phyloP scores from a whole-genome alignment of 2,797 vertebrate species.

The Hyperoplus immaculatus region DNA sequence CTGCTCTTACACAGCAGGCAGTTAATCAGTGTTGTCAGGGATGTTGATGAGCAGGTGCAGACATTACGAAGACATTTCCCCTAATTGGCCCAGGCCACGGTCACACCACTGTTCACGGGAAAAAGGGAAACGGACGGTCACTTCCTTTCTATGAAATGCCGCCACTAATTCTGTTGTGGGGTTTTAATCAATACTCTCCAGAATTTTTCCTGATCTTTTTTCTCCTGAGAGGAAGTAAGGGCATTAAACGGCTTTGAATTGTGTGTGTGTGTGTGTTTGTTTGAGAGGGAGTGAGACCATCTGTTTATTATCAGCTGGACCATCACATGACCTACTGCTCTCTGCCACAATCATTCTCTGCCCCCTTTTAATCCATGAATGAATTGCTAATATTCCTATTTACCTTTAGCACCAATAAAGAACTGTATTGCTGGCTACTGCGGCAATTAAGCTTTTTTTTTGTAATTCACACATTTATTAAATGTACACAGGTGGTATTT shows the following conservation, averaged over 20 bases:
- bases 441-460: constrained; percentile 7
- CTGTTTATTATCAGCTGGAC: constrained; percentile 73
- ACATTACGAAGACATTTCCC: constrained; percentile 48
- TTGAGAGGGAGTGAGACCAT: constrained; percentile 55
- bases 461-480: no score
- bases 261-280: constrained; percentile 1
- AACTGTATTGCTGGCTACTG: neutral
- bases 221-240: neutral
- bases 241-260: neutral
- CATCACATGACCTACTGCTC: constrained; percentile 66
- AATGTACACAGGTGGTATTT: no score
- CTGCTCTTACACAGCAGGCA: constrained; percentile 32
- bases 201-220: neutral
- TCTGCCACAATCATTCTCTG: constrained; percentile 44
- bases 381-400: constrained; percentile 56
- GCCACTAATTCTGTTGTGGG: constrained; percentile 9
- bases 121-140: constrained; percentile 27
- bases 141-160: constrained; percentile 30
- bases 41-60: constrained; percentile 69
- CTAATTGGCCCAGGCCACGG: constrained; percentile 57
- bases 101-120: constrained; percentile 36
- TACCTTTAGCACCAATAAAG: constrained; percentile 11
- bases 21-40: constrained; percentile 67
- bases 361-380: constrained; percentile 55
- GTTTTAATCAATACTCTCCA: constrained; percentile 1